Evolutionary conservation across 2,113 vertebrate species (phyloP).

Genomic region (Triplophysa rosa): DNA sequence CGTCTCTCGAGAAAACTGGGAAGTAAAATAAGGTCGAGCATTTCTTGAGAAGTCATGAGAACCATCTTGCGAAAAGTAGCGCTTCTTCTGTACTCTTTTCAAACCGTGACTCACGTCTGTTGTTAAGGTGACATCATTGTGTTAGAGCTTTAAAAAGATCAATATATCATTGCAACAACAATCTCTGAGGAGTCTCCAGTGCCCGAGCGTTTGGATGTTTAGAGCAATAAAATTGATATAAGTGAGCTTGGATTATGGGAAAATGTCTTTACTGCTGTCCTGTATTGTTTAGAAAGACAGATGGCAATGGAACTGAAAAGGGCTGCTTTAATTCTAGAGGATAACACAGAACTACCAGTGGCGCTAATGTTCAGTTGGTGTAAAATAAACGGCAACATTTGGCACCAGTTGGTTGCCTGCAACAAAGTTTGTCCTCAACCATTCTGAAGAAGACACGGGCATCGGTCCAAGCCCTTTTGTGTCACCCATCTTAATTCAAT

Average conservation of each 20-base stretch:
- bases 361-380: constrained; percentile 31
- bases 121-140: constrained; percentile 61
- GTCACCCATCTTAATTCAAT: constrained; percentile 54
- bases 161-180: constrained; percentile 45
- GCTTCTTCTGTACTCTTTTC: constrained; percentile 52
- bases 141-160: constrained; percentile 24
- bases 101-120: constrained; percentile 56
- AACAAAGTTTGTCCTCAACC: constrained; percentile 55
- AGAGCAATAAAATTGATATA: constrained; percentile 37
- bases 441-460: constrained; percentile 45
- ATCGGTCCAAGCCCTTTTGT: constrained; percentile 51
- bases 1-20: constrained; percentile 90
- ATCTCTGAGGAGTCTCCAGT: constrained; percentile 7
- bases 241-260: constrained; percentile 36
- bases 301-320: constrained; percentile 10
- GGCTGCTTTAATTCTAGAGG: background rate
- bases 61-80: background rate
- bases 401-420: constrained; percentile 59
- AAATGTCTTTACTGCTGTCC: constrained; percentile 10
- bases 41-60: background rate
- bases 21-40: constrained; percentile 1
- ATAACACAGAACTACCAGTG: constrained; percentile 11
- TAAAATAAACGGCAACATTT: constrained; percentile 45
- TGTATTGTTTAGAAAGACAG: constrained; percentile 9
- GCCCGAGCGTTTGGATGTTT: constrained; percentile 23